These are phyloP conservation scores for Picathartes gymnocephalus DNA, from an alignment of 2,113 vertebrate genomes.

Conservation along the genomic window DNA sequence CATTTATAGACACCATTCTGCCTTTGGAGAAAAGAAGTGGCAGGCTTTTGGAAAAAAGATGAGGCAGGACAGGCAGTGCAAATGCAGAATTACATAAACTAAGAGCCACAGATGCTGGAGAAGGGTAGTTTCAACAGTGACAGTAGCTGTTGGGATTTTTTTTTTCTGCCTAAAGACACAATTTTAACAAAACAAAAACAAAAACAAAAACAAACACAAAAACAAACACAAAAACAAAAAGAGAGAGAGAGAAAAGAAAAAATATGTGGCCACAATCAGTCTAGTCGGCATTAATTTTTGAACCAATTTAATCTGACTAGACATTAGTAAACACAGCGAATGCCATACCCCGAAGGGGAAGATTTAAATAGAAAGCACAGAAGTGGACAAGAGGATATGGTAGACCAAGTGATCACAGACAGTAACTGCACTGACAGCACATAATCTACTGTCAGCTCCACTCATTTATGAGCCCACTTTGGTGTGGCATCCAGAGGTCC, in stretches of 20 bases:
- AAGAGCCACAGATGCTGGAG: not conserved
- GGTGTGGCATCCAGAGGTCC: not conserved
- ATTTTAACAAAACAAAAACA: not conserved
- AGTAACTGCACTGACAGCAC: not conserved
- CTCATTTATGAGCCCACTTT: not conserved
- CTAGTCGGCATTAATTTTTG: not conserved
- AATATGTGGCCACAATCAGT: not conserved
- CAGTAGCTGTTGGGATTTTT: not conserved
- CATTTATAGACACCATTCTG: not conserved
- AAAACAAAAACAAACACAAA: not conserved
- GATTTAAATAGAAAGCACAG: not conserved
- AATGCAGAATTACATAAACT: not conserved
- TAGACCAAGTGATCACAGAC: not conserved
- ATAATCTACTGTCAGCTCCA: not conserved
- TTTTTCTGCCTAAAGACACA: not conserved
- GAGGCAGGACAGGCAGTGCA: not conserved
- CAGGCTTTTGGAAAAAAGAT: not conserved
- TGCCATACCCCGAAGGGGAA: not conserved
- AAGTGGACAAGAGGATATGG: not conserved
- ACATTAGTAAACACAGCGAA: not conserved
- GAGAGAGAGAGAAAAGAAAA: fast-evolving
- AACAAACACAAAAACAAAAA: fast-evolving
- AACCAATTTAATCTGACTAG: not conserved
- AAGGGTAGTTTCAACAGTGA: not conserved
- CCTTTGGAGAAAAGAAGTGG: not conserved